phyloP scores from a whole-genome alignment of 1,140 invertebrate genomes.

The Steinernema feltiae region DNA sequence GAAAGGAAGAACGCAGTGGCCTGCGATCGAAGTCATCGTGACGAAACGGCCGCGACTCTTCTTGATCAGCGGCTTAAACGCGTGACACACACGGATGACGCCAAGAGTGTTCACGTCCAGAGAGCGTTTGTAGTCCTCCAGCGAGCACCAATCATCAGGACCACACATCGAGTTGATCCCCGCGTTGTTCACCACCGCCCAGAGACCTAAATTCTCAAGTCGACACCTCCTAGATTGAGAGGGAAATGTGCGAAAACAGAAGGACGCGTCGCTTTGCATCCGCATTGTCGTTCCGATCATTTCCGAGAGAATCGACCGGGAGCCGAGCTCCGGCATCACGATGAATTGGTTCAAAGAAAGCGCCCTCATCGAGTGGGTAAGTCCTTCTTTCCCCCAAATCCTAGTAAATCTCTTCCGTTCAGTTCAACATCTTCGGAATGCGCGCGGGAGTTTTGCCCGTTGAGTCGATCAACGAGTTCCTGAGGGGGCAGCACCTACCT shows the following conservation, averaged over 20 bases:
- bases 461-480: neutral
- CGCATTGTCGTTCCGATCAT: no score
- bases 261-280: no score
- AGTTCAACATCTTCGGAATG: neutral
- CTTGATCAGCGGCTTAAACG: conserved; percentile 13
- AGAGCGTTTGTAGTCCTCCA: neutral
- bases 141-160: conserved; percentile 7
- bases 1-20: neutral
- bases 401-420: neutral
- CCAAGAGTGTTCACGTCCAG: neutral
- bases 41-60: neutral
- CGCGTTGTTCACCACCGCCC: conserved; percentile 12
- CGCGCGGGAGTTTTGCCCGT: neutral
- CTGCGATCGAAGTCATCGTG: neutral
- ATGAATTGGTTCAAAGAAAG: neutral
- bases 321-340: no score
- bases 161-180: neutral
- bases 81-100: conserved; percentile 12
- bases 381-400: neutral
- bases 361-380: neutral
- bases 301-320: no score
- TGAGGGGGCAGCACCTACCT: neutral
- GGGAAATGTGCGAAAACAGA: no score
- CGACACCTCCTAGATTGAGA: no score
- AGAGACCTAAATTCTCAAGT: neutral